Evolutionary conservation across 2,797 vertebrate species (phyloP).

Genomic region (Limosa lapponica): DNA sequence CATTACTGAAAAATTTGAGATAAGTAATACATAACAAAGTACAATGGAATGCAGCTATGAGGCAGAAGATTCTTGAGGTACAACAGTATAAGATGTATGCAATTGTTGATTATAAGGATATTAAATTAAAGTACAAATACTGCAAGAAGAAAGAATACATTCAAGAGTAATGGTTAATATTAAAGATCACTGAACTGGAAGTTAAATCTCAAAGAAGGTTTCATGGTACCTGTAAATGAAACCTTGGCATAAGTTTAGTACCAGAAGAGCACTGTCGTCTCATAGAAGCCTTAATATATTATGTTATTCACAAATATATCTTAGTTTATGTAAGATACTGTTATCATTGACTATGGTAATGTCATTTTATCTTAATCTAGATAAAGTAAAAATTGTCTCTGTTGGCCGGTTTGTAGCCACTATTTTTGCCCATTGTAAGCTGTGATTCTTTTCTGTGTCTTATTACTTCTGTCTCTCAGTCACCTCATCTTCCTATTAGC

Average conservation of each 20-base stretch:
- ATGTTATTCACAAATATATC: not conserved
- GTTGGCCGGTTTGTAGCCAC: not conserved
- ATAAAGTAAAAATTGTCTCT: not conserved
- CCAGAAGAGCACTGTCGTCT: not conserved
- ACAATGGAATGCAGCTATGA: not conserved
- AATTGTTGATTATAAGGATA: not conserved
- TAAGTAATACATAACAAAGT: not conserved
- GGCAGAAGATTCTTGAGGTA: not conserved
- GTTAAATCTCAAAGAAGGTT: not conserved
- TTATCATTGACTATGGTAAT: not conserved
- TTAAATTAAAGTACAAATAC: not conserved
- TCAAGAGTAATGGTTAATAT: not conserved
- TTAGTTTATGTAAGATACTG: not conserved
- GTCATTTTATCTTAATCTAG: not conserved
- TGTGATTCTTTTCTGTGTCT: not conserved
- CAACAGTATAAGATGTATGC: not conserved
- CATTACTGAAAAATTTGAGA: not conserved
- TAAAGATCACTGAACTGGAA: not conserved
- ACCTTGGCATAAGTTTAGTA: not conserved
- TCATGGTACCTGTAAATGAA: not conserved
- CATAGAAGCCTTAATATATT: not conserved
- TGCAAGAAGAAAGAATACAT: not conserved
- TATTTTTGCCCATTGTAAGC: not conserved
- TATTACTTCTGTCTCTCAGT: not conserved
- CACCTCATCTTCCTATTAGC: not conserved